Percentiles rank a stretch among this genome's conserved stretches.
Evolutionary conservation across 2,888 invertebrate genomes (phyloP).

Genomic region (Tetranychus piercei): DNA sequence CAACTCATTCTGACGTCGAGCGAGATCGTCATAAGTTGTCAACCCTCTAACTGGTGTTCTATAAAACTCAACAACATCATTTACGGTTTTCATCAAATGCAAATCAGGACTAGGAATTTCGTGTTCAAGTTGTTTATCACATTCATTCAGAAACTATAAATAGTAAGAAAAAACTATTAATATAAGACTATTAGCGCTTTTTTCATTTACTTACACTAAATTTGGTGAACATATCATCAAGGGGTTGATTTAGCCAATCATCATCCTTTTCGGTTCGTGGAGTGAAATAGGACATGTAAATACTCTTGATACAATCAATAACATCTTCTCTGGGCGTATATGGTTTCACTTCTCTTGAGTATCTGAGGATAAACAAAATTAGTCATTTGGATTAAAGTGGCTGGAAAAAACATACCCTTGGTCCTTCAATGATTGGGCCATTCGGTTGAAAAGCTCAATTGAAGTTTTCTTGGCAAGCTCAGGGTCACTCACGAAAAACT

Average conservation of each 20-base stretch:
- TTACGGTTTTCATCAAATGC: constrained; percentile 52
- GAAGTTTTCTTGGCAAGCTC: background rate
- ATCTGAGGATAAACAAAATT: background rate
- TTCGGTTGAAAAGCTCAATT: background rate
- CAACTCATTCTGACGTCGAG: constrained; percentile 42
- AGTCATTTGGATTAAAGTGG: background rate
- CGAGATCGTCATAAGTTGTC: constrained; percentile 52
- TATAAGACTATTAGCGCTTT: constrained; percentile 2
- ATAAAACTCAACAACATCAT: constrained; percentile 53
- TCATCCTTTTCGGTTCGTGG: constrained; percentile 19
- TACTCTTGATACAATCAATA: constrained; percentile 41
- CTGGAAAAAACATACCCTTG: background rate
- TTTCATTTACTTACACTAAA: constrained; percentile 36
- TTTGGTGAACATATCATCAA: constrained; percentile 38
- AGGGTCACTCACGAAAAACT: background rate
- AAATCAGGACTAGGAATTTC: constrained; percentile 61
- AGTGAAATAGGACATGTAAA: constrained; percentile 39
- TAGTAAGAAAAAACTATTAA: constrained; percentile 8
- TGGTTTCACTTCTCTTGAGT: constrained; percentile 41
- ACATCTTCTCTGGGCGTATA: constrained; percentile 55
- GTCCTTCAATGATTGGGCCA: background rate
- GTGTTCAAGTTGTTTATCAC: constrained; percentile 52
- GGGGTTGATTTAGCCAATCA: constrained; percentile 28
- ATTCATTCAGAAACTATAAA: constrained; percentile 40
- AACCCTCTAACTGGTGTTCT: constrained; percentile 47